Evolutionary conservation across 64 coral and sea anemone species (phyloP), one percentile per base, ranked within the genome.

Genomic region (Dendrophyllia cribrosa): DNA sequence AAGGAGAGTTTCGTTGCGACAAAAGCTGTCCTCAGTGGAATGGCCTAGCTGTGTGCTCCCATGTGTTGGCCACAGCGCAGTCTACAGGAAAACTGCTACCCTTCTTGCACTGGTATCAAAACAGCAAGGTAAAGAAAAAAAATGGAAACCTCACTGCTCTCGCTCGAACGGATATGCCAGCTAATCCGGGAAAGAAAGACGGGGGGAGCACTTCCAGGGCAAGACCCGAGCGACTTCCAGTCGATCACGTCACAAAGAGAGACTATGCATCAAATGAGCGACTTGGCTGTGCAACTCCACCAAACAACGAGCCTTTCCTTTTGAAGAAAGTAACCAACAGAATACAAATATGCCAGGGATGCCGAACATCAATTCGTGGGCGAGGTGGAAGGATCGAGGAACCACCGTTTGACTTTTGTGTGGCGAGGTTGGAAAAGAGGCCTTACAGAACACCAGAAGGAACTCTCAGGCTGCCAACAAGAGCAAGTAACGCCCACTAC

Each of bases 31-130:
- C 75, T 25, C 58, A 90, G 59, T 71, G 64, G 60, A 79, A 49
- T 78, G 88, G 76, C 26, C 45, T 90, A 63, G 75, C 59, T 48
- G 75, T 90, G 26, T 90, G 88, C 59, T 90, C 88, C 16, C 88
- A 90, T 51, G 58, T 76, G 17, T 49, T 90, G 25, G 88, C 88
- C 53, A 49, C 88, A 50, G 83, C 64, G 25, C 83, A 86, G 58
- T 82, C 78, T 58, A 43, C 78, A 58, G 58, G 24, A 12, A 82
- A 59, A 62, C 58, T 82, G 78, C 58, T 58, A 26, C 58, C 9
- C 24, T 82, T 82, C 47, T 58, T 82, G 49, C 49, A 59, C 1
- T 82, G 78, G 83, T 86, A 86, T 67, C 24, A 15, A 62, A 86
- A 86, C 51, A 66, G 43, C 66, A 71, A 71, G 61, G 47, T 51